phyloP scores from a whole-genome alignment of 2,113 vertebrate species.

The Holacanthus passer region DNA sequence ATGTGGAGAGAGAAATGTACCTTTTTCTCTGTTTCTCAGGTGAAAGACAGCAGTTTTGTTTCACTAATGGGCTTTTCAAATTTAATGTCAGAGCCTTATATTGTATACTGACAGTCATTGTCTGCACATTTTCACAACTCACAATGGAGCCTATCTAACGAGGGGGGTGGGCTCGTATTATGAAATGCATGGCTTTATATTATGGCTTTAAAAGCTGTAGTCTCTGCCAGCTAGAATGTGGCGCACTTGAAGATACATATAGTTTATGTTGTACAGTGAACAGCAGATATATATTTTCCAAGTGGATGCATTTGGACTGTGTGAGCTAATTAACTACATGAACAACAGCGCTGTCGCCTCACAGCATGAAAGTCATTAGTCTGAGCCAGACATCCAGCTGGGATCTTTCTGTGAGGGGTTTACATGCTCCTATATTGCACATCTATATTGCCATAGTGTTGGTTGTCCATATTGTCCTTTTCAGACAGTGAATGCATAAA shows the following conservation, averaged over 20 bases:
- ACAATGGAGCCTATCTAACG: too few relatives aligned
- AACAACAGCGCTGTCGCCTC: not conserved
- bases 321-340: not conserved
- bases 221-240: not conserved
- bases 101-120: not conserved
- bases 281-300: not conserved
- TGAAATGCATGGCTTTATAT: not conserved
- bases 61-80: not conserved
- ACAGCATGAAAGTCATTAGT: constrained; percentile 1
- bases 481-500: not conserved
- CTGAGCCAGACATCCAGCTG: not conserved
- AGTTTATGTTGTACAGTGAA: not conserved
- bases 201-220: not conserved
- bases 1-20: too few relatives aligned
- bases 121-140: not conserved
- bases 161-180: too few relatives aligned
- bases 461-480: not conserved
- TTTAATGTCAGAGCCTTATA: not conserved
- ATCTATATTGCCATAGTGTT: too few relatives aligned
- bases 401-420: not conserved
- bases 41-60: not conserved
- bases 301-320: not conserved
- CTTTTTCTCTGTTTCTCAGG: not conserved
- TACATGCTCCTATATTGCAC: too few relatives aligned
- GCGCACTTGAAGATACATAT: not conserved